phyloP scores from a whole-genome alignment of 2,113 vertebrate genomes.

The Ibidorhyncha struthersii region DNA sequence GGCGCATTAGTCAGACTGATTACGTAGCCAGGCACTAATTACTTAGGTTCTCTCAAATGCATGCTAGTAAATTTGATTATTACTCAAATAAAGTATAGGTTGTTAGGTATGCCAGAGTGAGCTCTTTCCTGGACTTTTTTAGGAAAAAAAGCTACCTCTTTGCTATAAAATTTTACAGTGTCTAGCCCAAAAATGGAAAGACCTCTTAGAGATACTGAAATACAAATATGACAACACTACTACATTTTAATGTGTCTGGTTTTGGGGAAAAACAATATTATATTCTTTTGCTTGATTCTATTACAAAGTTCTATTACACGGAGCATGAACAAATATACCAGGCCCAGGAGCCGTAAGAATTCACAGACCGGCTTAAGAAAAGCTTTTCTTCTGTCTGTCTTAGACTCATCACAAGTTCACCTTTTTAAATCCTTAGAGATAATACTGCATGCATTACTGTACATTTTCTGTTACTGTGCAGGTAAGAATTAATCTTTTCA shows the following conservation, averaged over 20 bases:
- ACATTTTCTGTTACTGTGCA: not conserved
- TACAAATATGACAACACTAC: not conserved
- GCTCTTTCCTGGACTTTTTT: not conserved
- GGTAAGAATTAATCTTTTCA: not conserved
- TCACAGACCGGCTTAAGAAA: not conserved
- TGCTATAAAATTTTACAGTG: conserved; percentile 30
- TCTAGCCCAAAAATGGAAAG: not conserved
- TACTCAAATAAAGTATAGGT: not conserved
- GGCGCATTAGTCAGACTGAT: not conserved
- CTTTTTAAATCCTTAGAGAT: not conserved
- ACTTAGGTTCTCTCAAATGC: not conserved
- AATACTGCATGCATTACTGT: not conserved
- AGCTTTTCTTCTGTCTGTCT: not conserved
- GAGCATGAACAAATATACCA: not conserved
- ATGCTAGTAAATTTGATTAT: not conserved
- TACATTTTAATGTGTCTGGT: conserved; percentile 21
- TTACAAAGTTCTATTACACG: not conserved
- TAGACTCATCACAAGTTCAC: not conserved
- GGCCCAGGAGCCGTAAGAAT: not conserved
- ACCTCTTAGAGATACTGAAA: not conserved
- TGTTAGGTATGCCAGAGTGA: not conserved
- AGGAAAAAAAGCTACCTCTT: not conserved
- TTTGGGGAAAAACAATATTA: not conserved
- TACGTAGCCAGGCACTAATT: not conserved
- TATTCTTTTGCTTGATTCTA: not conserved